Conservation (phyloP, 2,113 vertebrate species). For the Antigone vipio region DNA sequence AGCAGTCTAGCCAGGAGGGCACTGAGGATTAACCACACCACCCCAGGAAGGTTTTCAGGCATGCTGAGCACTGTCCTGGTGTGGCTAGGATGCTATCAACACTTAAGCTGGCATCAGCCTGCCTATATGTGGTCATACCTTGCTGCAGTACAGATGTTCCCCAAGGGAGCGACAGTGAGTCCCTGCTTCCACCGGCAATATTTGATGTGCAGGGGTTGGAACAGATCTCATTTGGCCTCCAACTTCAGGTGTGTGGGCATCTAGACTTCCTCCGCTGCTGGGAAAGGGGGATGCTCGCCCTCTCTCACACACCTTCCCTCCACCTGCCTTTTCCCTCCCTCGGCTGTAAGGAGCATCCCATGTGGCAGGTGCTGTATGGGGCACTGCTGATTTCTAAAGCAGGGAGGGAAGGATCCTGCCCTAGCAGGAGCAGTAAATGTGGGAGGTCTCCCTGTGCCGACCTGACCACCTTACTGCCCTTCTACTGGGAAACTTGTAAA, state of each 20-base stretch:
- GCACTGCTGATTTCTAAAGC: background rate
- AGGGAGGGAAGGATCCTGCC: background rate
- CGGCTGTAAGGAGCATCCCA: background rate
- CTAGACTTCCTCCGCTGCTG: background rate
- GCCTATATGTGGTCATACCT: background rate
- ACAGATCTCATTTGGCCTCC: background rate
- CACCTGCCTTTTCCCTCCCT: background rate
- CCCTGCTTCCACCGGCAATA: background rate
- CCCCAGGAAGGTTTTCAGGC: background rate
- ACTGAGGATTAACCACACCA: background rate
- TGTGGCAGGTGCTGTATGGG: background rate
- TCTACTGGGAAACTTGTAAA: background rate
- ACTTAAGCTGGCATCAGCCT: background rate
- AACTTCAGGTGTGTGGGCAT: rapidly evolving
- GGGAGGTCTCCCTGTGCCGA: background rate
- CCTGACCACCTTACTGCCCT: background rate
- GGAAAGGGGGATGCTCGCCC: background rate
- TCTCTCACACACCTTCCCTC: background rate
- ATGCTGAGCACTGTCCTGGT: background rate
- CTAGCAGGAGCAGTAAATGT: background rate
- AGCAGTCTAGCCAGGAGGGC: background rate
- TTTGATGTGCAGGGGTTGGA: background rate
- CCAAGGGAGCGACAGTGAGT: background rate
- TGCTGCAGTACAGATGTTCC: background rate
- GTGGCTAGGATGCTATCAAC: background rate